Evolutionary conservation across 2,113 vertebrate species (phyloP).

Genomic region (Sorex araneus): DNA sequence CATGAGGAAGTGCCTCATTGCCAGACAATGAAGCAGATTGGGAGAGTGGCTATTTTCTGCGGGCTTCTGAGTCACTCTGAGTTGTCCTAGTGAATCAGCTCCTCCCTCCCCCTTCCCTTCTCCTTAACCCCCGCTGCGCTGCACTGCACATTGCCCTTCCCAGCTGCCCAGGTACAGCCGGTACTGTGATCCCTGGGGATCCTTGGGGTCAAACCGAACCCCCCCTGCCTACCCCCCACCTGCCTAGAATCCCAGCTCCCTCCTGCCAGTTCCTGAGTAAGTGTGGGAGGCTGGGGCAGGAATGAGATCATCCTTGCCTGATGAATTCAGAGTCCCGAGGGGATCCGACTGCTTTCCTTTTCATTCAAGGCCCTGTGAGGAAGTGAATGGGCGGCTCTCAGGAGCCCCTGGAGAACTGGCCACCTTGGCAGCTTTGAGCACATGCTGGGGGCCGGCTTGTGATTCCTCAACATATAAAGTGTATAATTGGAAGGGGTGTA

Average conservation of each 20-base stretch:
- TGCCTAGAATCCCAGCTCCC: neutral
- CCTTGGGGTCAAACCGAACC: neutral
- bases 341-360: slow-evolving; percentile 56
- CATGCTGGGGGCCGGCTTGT: neutral
- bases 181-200: slow-evolving; percentile 8
- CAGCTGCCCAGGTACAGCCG: neutral
- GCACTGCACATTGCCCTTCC: slow-evolving; percentile 17
- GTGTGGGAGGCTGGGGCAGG: slow-evolving; percentile 27
- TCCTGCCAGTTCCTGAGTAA: neutral
- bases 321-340: slow-evolving; percentile 44
- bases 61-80: slow-evolving; percentile 80
- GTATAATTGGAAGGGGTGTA: neutral
- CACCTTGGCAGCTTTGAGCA: neutral
- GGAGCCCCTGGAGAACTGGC: neutral
- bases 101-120: slow-evolving; percentile 41
- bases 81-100: slow-evolving; percentile 74
- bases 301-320: slow-evolving; percentile 50
- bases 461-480: slow-evolving; percentile 21
- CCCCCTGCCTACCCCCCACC: neutral
- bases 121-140: slow-evolving; percentile 42
- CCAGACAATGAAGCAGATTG: slow-evolving; percentile 71
- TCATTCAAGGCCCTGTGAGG: slow-evolving; percentile 14
- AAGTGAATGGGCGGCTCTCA: neutral
- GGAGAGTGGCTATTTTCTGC: slow-evolving; percentile 79
- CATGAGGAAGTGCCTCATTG: slow-evolving; percentile 80